Base-by-base conservation (phyloP, 2,113 vertebrate genomes). In the Sarotherodon lohbergeri region DNA sequence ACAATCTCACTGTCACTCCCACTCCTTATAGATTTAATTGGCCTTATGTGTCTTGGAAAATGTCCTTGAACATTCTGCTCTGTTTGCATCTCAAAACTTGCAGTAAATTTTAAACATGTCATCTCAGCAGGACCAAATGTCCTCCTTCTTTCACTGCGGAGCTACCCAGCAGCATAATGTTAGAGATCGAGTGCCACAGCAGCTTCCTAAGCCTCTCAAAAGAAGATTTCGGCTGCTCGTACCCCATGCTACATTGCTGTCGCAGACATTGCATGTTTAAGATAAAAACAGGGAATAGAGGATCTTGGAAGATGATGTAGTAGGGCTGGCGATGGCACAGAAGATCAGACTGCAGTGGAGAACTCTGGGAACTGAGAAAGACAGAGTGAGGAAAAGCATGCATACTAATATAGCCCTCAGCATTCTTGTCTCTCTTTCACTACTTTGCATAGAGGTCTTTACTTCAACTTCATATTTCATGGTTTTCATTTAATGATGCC, bases 361-460 rank as follows among this genome's bases (percentile, higher is more conserved):
- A 90, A 87, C 56, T 76, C 43, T 10, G 90, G 80, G 80, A 93
- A 87, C 55, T 27, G 79, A 90, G 84, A 29, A 81, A 87, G 63
- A 81, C 78, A 43, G 84, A 81, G 50, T 39, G 61, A 80, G 86
- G 10, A 56, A 57, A 56, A 57, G 48, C 90, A 84, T 84, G 85
- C 89, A 95, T 94, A 94, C 94, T 94, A 94, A 96, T 95, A 89
- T 50, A 61, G 87, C 48, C 89, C 88, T 89, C 85, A 90, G 88
- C 80, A 88, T 91, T 85, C 73, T 83, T 39, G 24, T 90, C 87
- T 94, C 86, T 84, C 73, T 90, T 90, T 92, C 56, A 22, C 55
- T 84, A 24, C 80, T 93, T 91, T 85, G 81, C 66, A 90, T 59
- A 85, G 66, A 78, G 63, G 19, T 73, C 81, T 81, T 86, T 56